Percentiles rank a stretch among this genome's conserved stretches.
These are phyloP conservation scores for Hemaris fuciformis DNA, from an alignment of 2,888 invertebrate genomes.

Conservation along the genomic window DNA sequence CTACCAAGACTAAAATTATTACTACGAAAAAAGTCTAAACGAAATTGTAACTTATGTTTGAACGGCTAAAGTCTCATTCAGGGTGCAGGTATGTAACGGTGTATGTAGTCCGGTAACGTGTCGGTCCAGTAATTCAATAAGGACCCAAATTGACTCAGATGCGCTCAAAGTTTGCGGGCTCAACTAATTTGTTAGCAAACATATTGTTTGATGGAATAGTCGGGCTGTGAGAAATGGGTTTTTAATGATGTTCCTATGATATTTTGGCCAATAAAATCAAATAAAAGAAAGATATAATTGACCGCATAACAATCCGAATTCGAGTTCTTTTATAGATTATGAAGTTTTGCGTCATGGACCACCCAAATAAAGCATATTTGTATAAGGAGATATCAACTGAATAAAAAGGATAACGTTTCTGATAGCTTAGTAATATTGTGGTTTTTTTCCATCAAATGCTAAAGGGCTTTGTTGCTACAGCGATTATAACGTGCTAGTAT, in stretches of 20 bases:
- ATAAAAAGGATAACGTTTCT: too few relatives aligned
- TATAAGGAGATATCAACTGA: too few relatives aligned
- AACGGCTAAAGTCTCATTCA: slow-evolving; percentile 21
- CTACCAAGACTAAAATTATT: not conserved
- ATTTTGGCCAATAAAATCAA: not conserved
- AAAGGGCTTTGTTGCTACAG: too few relatives aligned
- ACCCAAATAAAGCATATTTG: not conserved
- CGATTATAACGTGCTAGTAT: too few relatives aligned
- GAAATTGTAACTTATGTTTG: slow-evolving; percentile 14
- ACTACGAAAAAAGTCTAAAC: slow-evolving; percentile 9
- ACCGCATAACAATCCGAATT: not conserved
- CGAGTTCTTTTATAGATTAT: not conserved
- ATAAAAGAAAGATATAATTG: not conserved
- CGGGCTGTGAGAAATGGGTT: slow-evolving; percentile 30
- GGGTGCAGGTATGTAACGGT: slow-evolving; percentile 9
- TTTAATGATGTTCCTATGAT: slow-evolving; percentile 21
- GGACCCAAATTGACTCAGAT: slow-evolving; percentile 77
- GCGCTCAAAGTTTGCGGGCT: slow-evolving; percentile 64
- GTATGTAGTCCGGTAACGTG: slow-evolving; percentile 55
- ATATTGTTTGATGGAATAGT: slow-evolving; percentile 60
- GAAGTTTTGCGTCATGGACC: not conserved
- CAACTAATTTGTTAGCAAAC: slow-evolving; percentile 73
- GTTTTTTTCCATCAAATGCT: too few relatives aligned
- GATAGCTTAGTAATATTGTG: too few relatives aligned
- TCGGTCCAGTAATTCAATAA: slow-evolving; percentile 75